phyloP scores from a whole-genome alignment of 2,797 vertebrate species.

The Propithecus perrieri region DNA sequence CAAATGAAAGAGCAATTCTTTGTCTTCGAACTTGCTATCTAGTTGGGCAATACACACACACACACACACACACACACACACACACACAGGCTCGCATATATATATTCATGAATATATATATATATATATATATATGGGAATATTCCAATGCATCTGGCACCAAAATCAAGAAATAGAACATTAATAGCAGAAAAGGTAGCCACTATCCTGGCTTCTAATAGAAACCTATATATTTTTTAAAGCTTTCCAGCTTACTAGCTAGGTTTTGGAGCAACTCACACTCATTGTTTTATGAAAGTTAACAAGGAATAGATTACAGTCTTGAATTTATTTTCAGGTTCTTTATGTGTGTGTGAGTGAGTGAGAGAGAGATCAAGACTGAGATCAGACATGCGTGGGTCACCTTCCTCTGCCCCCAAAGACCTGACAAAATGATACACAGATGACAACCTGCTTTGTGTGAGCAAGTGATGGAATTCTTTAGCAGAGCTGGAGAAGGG shows the following conservation, averaged over 20 bases:
- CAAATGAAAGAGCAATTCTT: neutral
- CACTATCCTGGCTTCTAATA: neutral
- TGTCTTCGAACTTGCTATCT: neutral
- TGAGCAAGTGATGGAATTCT: neutral
- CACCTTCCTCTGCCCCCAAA: too few species aligned
- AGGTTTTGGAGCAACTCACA: neutral
- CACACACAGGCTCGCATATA: neutral
- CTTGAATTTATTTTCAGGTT: neutral
- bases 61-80: too few species aligned
- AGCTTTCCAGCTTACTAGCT: neutral
- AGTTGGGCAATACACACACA: neutral
- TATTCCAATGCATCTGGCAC: neutral
- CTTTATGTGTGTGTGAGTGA: neutral
- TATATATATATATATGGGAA: neutral
- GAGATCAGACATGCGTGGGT: neutral
- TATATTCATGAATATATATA: too few species aligned
- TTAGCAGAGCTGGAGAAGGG: neutral
- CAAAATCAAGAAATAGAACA: neutral
- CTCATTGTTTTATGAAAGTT: neutral
- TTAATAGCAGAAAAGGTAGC: neutral
- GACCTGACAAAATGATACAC: neutral
- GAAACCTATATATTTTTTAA: neutral
- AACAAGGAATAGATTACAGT: neutral
- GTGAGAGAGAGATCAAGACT: neutral
- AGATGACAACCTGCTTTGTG: neutral